Evolutionary conservation across 1,140 invertebrate genomes (phyloP), one percentile per base, ranked within the genome.

Genomic region (Drosophila insularis): DNA sequence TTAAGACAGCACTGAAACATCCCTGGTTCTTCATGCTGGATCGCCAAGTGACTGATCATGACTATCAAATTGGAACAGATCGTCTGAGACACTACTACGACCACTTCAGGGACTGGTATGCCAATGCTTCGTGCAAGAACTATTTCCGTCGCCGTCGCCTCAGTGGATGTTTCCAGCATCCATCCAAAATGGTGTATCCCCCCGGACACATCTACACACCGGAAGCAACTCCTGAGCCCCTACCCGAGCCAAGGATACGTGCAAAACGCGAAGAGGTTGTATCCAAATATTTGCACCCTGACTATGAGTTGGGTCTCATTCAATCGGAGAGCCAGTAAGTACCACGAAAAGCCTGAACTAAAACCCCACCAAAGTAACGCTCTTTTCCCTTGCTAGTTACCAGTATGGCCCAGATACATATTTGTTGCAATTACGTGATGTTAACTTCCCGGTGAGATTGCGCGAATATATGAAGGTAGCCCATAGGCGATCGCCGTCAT

Each of bases 371-470:
- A 2, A 64, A 11, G 17, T 14, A 6, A 21, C 8, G 10, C 11
- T n/a, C 6, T 37, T 10, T 32, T 8, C 0, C 86, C 97, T 35
- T 10, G 31, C 0, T 90, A 98, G 97, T 86, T 98, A 98, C 92
- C 97, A 98, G 93, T 96, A 97, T 92, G 98, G 98, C 1, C 98
- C 98, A 0, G 98, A 99, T 90, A 99, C 98, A 0, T 98, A 99
- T 92, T 93, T 99, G 2, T 93, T 99, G 5, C 98, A 99, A 92
- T 92, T 98, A 13, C 94, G 98, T 37, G 98, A 99, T 92, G 96
- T 97, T 0, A 96, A 96, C 91, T 99, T 99, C 93, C 98, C 98
- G 1, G 95, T 97, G 13, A 93, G 98, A 58, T 93, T 98, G 37
- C 94, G 97, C 54, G 96, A 98, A 92, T 98, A 98, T 90, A 97